Conservation (phyloP, 2,797 vertebrate genomes). For the Phrynocephalus forsythii region DNA sequence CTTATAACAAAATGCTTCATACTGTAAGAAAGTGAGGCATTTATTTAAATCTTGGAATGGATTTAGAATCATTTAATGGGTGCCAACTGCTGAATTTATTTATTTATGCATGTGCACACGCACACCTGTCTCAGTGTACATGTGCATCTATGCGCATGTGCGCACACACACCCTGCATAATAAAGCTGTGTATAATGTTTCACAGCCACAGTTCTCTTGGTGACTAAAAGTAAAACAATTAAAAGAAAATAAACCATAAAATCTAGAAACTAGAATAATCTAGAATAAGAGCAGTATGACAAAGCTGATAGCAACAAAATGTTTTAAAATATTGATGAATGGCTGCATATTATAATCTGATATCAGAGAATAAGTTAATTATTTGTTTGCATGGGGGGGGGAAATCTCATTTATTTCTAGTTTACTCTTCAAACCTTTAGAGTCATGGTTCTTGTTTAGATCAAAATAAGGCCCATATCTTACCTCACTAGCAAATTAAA, state of each 20-base stretch:
- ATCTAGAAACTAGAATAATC: neutral
- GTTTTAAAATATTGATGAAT: neutral
- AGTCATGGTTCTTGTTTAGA: neutral
- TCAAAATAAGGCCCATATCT: neutral
- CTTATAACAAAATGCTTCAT: conserved; percentile 33
- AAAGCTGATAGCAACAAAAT: neutral
- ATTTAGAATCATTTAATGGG: neutral
- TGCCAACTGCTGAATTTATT: neutral
- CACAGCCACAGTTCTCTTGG: neutral
- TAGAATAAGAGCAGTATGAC: no score
- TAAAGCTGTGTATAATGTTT: neutral
- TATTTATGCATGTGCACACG: no score
- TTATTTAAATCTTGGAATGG: neutral
- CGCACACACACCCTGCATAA: neutral
- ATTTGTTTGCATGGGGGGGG: neutral
- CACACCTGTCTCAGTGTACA: neutral
- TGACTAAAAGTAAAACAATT: neutral
- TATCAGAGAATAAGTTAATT: neutral
- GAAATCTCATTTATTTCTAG: neutral
- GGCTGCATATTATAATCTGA: neutral
- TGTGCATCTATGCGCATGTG: no score
- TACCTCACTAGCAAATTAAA: neutral
- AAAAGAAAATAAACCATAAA: neutral
- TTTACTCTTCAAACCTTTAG: neutral
- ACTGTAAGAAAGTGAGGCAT: neutral